Evolutionary conservation across 2,113 vertebrate species (phyloP).

Genomic region (Paedocypris sp.): DNA sequence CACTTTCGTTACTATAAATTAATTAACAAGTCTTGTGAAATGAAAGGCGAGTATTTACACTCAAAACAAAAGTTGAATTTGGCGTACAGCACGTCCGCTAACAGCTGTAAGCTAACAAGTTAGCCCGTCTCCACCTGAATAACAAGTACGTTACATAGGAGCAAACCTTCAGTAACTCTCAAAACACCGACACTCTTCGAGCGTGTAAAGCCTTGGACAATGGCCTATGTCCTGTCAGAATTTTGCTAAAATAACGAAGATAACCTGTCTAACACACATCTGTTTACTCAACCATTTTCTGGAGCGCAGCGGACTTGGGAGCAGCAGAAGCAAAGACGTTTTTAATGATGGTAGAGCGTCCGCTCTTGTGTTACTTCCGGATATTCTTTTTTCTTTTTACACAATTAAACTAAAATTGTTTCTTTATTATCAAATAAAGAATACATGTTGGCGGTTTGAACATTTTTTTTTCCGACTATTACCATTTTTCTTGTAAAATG

Average conservation of each 20-base stretch:
- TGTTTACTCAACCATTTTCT: constrained; percentile 35
- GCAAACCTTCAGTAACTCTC: not conserved
- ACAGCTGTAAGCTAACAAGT: not conserved
- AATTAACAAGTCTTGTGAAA: too few relatives aligned
- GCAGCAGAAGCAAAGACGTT: constrained; percentile 1
- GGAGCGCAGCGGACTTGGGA: constrained; percentile 15
- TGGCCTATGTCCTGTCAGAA: not conserved
- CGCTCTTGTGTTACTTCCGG: not conserved
- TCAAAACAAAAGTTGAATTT: not conserved
- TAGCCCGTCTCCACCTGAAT: not conserved
- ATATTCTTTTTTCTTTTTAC: too few relatives aligned
- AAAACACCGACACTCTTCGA: not conserved
- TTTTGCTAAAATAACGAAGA: not conserved
- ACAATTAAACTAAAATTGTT: too few relatives aligned
- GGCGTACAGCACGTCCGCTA: not conserved
- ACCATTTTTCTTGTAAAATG: too few relatives aligned
- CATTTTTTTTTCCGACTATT: too few relatives aligned
- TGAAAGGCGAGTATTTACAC: not conserved
- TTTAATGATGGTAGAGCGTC: not conserved
- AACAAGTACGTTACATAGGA: constrained; percentile 16
- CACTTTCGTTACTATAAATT: too few relatives aligned
- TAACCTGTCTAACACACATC: not conserved
- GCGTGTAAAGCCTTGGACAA: not conserved
- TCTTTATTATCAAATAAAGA: too few relatives aligned
- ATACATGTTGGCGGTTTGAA: too few relatives aligned